Evolutionary conservation across 1,140 invertebrate species (phyloP), one percentile per base, ranked within the genome.

Genomic region (Drosophila saltans): DNA sequence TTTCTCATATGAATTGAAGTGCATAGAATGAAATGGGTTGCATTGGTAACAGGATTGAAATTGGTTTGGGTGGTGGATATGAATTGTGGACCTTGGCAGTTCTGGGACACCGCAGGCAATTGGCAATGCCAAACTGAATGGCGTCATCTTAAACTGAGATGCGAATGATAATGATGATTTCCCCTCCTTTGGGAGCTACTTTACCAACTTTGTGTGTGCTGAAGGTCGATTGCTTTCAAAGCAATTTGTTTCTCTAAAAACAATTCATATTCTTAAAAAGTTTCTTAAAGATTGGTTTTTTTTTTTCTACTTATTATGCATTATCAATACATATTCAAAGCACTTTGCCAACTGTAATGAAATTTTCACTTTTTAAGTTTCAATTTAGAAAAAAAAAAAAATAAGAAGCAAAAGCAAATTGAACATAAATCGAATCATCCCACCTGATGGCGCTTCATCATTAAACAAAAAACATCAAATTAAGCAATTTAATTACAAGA

Each of bases 81-180:
- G 33, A 33, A 16, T 10, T 59, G 57, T 21, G 56, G 28, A 21
- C 28, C 56, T 58, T 58, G 56, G 11, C 56, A 58, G 33, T 36
- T 58, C 56, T 58, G 33, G 30, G 33, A 58, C n/a, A 58, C 56
- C 56, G 11, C 56, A 58, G 33, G 56, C 56, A 21, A 58, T 58
- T 58, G 56, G 56, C 56, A 59, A 39, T 59, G 33, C 57, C 57
- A 59, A 59, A n/a, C 16, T 7, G 36, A 59, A 59, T 59, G 57
- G n/a, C 33, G 57, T 59, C 57, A 59, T 59, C n/a, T 59, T 24
- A 16, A 59, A 16, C 33, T 59, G 21, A 24, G 21, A 48, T 48
- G 30, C 55, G 30, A 28, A 57, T 57, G 10, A 57, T 33, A n/a
- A 58, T 58, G 56, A 21, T 56, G 26, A n/a, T 30, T 56, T 7